Base-by-base conservation (phyloP, 1,140 invertebrate genomes). In the Neodiprion pinetum region DNA sequence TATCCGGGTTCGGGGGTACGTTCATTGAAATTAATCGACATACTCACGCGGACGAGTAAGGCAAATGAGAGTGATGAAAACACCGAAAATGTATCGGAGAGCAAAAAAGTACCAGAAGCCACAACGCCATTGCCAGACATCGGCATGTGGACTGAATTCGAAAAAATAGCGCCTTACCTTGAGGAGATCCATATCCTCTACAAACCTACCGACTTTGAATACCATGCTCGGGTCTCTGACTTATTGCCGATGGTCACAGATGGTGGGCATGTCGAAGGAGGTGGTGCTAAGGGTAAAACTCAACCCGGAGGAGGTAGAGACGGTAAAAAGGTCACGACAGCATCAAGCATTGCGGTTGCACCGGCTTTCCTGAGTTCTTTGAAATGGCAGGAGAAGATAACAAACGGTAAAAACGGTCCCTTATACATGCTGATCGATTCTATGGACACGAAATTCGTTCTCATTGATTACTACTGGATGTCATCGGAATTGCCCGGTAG, bases 341-440 rank as follows among this genome's bases (percentile, higher is more conserved):
- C 67, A 14, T 69, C 67, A 12, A 69, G 67, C 21, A 21, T 23
- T 69, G 40, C 67, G 12, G 3, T 12, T 21, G 40, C 17, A 47
- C 21, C 17, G 67, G 67, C 11, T 69, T 23, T 71, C 48, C 48
- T 48, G 9, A 50, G 17, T 17, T 48, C 11, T 9, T 21, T 76
- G 12, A 47, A 10, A 5, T 83, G 82, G 78, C 77, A 78, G 0
- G n/a, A 67, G 48, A 73, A 70, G 3, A 75, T 81, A 65, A 53
- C 28, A 9, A 65, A 74, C 14, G 77, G 76, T 5, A 80, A 77
- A 74, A 86, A 86, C 71, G 82, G 84, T 70, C 84, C 86, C 0
- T 47, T 88, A 10, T 88, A 88, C 72, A n/a, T 88, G 1, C 84
- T 88, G 67, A 74, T 80, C 9, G 87, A 89, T 73, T 84, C 82